phyloP scores from a whole-genome alignment of 2,888 invertebrate species.

The Maniola hyperantus region DNA sequence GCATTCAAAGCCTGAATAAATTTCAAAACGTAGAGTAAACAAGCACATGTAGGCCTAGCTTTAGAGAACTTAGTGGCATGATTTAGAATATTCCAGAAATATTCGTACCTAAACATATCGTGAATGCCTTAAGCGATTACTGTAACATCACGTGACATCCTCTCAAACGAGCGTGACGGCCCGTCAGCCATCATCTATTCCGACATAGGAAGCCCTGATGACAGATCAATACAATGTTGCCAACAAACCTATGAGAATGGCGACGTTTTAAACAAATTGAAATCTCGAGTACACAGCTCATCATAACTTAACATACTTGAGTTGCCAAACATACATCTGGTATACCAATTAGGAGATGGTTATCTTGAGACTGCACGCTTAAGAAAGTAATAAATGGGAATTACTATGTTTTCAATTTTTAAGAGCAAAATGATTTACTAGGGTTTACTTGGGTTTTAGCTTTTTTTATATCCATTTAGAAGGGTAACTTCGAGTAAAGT shows the following conservation, averaged over 20 bases:
- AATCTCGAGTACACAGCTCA: constrained; percentile 18
- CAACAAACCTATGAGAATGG: constrained; percentile 34
- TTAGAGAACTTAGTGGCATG: neutral
- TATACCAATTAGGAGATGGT: neutral
- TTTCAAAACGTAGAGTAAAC: neutral
- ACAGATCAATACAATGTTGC: constrained; percentile 35
- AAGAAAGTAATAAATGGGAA: too few species aligned
- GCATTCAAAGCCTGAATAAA: too few species aligned
- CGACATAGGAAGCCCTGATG: constrained; percentile 24
- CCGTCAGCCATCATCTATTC: constrained; percentile 29
- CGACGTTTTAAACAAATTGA: constrained; percentile 15
- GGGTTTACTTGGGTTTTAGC: too few species aligned
- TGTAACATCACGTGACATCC: constrained; percentile 21
- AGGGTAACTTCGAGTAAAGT: too few species aligned
- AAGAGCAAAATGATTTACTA: too few species aligned
- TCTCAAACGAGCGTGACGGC: constrained; percentile 17
- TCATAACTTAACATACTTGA: constrained; percentile 22
- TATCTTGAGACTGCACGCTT: neutral
- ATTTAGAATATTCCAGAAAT: constrained; percentile 12
- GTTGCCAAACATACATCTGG: constrained; percentile 15
- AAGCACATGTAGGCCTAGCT: neutral
- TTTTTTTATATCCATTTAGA: too few species aligned
- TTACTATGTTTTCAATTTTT: too few species aligned
- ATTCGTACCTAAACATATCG: neutral
- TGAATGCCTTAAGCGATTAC: constrained; percentile 13